Conservation (phyloP, 2,888 invertebrate genomes). For the Pachydiplax longipennis region DNA sequence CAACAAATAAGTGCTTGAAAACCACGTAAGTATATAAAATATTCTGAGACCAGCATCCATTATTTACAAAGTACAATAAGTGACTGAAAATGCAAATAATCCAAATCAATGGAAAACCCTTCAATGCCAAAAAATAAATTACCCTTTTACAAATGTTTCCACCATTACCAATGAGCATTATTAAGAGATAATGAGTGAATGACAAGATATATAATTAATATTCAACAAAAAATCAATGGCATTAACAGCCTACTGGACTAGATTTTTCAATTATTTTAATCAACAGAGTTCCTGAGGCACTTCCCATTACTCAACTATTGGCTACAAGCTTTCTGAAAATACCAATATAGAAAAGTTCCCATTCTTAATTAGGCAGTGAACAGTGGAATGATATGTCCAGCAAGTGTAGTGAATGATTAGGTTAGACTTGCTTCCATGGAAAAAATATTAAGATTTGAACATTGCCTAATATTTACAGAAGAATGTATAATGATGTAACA, state of each 20-base stretch:
- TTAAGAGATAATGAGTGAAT: neutral
- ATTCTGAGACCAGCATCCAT: neutral
- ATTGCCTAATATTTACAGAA: neutral
- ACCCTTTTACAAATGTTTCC: neutral
- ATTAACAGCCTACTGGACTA: slow-evolving; percentile 1
- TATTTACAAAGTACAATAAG: neutral
- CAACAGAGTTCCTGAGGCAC: slow-evolving; percentile 12
- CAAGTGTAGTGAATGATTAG: neutral
- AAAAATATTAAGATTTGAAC: neutral
- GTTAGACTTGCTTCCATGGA: neutral
- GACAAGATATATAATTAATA: neutral
- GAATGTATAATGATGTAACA: neutral
- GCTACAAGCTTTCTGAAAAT: slow-evolving; percentile 6
- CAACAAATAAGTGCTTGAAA: neutral
- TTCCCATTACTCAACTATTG: slow-evolving; percentile 1
- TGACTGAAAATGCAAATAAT: neutral
- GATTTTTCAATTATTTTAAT: neutral
- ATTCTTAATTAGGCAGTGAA: slow-evolving; percentile 18
- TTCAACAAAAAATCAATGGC: neutral
- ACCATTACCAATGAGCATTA: neutral
- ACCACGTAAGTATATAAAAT: neutral
- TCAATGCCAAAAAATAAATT: neutral
- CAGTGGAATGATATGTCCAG: slow-evolving; percentile 8
- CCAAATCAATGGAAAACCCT: neutral
- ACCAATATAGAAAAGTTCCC: neutral